Conservation (phyloP, 2,113 vertebrate genomes). For the Indicator indicator region DNA sequence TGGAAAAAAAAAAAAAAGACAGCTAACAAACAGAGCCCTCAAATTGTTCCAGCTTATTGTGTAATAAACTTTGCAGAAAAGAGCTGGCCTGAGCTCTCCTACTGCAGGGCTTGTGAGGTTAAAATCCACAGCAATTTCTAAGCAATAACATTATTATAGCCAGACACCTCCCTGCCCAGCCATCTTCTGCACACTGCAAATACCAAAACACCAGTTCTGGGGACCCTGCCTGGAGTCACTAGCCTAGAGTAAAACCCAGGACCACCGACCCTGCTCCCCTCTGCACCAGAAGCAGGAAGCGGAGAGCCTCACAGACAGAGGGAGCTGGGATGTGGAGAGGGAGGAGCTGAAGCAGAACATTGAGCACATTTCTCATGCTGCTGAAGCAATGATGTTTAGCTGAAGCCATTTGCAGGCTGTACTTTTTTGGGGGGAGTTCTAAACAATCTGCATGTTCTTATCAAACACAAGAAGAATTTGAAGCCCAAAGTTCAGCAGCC, state of each 20-base stretch:
- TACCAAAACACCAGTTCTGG: no score
- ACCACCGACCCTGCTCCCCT: background rate
- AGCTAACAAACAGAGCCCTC: background rate
- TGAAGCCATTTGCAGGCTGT: background rate
- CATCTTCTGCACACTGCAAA: background rate
- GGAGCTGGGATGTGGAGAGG: background rate
- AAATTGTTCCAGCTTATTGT: constrained; percentile 1
- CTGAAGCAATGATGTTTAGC: background rate
- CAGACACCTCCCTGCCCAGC: background rate
- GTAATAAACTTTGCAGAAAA: background rate
- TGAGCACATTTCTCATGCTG: background rate
- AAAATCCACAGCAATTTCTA: background rate
- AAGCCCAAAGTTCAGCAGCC: constrained; percentile 39
- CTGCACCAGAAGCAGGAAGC: background rate
- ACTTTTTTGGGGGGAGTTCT: background rate
- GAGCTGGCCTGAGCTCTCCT: background rate
- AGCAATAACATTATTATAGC: background rate
- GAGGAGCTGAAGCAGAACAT: background rate
- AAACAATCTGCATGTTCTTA: constrained; percentile 2
- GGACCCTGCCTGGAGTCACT: background rate
- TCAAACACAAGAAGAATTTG: constrained; percentile 24
- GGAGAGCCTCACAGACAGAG: accelerated
- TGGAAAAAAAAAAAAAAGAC: background rate
- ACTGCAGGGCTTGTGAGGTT: background rate
- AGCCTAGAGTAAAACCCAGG: background rate